Base-by-base conservation (phyloP, 2,888 invertebrate species). In the Rhodophaea formosa region DNA sequence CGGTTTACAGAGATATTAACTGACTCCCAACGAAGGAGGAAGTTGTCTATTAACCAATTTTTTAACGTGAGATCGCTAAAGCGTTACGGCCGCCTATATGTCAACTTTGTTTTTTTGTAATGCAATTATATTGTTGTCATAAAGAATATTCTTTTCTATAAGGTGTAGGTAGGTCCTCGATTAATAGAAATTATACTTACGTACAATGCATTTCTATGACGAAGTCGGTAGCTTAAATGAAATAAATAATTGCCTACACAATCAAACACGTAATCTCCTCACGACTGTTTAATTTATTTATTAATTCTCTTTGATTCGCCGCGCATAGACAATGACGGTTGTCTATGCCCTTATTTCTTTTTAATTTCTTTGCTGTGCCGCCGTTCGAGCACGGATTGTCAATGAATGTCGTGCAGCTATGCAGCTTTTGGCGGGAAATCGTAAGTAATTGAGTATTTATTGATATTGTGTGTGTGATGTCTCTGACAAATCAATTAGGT, bases 311-410 rank as follows among this genome's bases (percentile, higher is more conserved):
- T 56, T 56, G 56, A 49, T 17, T 39, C 42, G 15, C 56, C 56
- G 56, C 49, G 47, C 69, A 73, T 77, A 74, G 70, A 73, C 75
- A 74, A 79, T 75, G 76, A 53, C 57, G 62, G 63, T 74, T 70
- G 79, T 82, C 79, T 82, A 82, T 83, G 83, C 75, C 75, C 77
- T 77, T 80, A 79, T 83, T 86, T 85, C 82, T 86, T 86, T 86
- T 86, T 84, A 85, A 85, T 85, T 83, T 84, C 82, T 80, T 80
- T 83, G 79, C 67, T 71, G 66, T 64, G 77, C 84, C 84, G 85
- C 80, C 80, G 60, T 83, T 84, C 84, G 72, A 65, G 72, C 84
- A 82, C 82, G 72, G 68, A 75, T 77, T 69, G 71, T 62, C 35
- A 35, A 43, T 56, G 39, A 30, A 17, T n/a, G 49, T 56, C 49